Base-by-base conservation (phyloP, 2,888 invertebrate genomes). In the Lochmaea crataegi region DNA sequence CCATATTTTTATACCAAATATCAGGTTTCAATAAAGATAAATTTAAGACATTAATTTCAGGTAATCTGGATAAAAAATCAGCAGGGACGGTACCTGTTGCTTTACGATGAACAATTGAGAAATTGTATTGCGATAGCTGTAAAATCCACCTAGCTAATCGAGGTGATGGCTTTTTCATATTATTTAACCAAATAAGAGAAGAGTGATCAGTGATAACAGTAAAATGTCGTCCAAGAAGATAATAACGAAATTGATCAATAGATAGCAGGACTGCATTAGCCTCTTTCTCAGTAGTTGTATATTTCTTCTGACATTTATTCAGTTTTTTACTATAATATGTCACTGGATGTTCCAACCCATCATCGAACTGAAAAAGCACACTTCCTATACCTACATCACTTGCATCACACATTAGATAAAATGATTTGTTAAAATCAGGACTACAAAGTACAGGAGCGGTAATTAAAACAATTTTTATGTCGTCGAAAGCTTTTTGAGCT, bases 181-280 rank as follows among this genome's bases (percentile, higher is more conserved):
- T 63, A 12, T 57, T 67, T 22, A 18, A 38, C 41, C 42, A 22
- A 68, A 42, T 42, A 11, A 42, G 68, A 9, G 79, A 79, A 22
- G 72, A 65, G 42, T 82, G 80, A 71, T 82, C 81, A 2, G 81
- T 76, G 26, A 76, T 64, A 5, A 64, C 5, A 48, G n/a, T 48
- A 48, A 48, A 48, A 48, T 48, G 48, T 48, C 75, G 72, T 2
- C 80, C 80, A 51, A 81, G 79, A 12, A 81, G 48, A 75, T 80
- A 82, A 12, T 73, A 71, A n/a, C 80, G 58, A 70, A 82, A 80
- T 12, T 77, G 75, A 26, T 80, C 78, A 6, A 81, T 74, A 0
- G 74, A 70, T 58, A 75, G 70, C 4, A 81, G 14, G 11, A 79
- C 72, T 2, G 79, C 77, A 0, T 76, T 41, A n/a, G n/a, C n/a